A percentile compares a stretch with the other conserved stretches of the same genome.
These are phyloP conservation scores for Chirona hameri DNA, from an alignment of 2,888 invertebrate species.

Conservation along the genomic window DNA sequence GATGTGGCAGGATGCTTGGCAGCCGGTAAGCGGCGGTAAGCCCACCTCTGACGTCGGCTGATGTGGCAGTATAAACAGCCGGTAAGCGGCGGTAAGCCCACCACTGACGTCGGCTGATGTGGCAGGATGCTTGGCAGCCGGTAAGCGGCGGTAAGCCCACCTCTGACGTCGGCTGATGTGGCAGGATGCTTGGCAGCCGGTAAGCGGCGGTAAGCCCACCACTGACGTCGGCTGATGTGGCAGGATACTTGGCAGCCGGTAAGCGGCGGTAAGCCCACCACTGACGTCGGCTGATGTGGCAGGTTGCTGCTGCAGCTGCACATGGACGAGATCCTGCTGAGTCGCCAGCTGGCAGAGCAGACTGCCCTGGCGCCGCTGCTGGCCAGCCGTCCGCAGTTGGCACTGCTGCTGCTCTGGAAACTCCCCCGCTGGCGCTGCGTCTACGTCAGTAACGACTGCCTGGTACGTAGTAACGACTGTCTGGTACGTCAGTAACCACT, in stretches of 20 bases:
- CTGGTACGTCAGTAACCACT: too few relatives aligned
- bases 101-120: too few relatives aligned
- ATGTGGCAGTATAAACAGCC: too few relatives aligned
- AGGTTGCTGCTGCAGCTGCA: neutral
- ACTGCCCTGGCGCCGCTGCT: neutral
- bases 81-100: too few relatives aligned
- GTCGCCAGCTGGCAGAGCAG: neutral
- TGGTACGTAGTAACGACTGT: too few relatives aligned
- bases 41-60: too few relatives aligned
- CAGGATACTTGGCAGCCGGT: slow-evolving; percentile 1
- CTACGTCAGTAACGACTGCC: too few relatives aligned
- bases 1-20: too few relatives aligned
- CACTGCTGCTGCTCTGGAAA: slow-evolving; percentile 28
- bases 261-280: neutral
- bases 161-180: slow-evolving; percentile 7
- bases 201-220: neutral
- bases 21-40: too few relatives aligned
- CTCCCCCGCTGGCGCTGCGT: slow-evolving; percentile 24
- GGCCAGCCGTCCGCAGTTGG: neutral
- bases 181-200: neutral
- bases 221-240: slow-evolving; percentile 5
- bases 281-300: slow-evolving; percentile 10
- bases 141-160: too few relatives aligned
- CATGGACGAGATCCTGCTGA: neutral
- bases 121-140: too few relatives aligned